Base-by-base conservation (phyloP, 1,140 invertebrate species). In the Babylonia areolata region DNA sequence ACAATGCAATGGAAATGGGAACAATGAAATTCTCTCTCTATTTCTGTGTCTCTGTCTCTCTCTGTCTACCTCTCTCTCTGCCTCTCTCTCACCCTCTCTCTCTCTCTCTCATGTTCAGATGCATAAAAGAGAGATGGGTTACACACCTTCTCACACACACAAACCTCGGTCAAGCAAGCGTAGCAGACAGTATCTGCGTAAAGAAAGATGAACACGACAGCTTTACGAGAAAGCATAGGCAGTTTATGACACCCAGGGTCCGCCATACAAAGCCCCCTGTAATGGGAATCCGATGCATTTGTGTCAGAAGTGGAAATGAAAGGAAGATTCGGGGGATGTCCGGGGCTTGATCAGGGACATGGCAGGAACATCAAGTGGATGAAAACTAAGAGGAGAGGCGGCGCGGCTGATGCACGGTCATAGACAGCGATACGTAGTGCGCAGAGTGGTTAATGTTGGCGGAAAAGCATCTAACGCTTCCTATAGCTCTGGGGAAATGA, bases 1-100 rank as follows among this genome's bases (percentile, higher is more conserved):
- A n/a, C n/a, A n/a, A n/a, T n/a, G n/a, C n/a, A n/a, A n/a, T n/a
- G n/a, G n/a, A n/a, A n/a, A n/a, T n/a, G n/a, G n/a, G n/a, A n/a
- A n/a, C n/a, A n/a, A n/a, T n/a, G n/a, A n/a, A n/a, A n/a, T n/a
- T 78, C 75, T 33, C 75, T 78, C 75, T 12, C 75, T 78, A 11
- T 78, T n/a, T 12, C 75, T 78, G 11, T 78, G 11, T 78, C 75
- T 35, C 75, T 78, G 9, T 78, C 75, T 78, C 40, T 78, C 75
- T 78, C 40, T 78, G n/a, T 39, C 75, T 78, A 28, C 3, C 40
- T 78, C 75, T 78, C 40, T 78, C 75, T 78, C 40, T 39, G n/a
- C 3, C 40, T 78, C 75, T 78, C 58, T 64, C 58, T 23, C 58
- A 23, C 5, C 58, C 17, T 23, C 58, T 64, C 58, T 64, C 28